phyloP scores from a whole-genome alignment of 2,888 invertebrate genomes.

The Alloplasta piceator region DNA sequence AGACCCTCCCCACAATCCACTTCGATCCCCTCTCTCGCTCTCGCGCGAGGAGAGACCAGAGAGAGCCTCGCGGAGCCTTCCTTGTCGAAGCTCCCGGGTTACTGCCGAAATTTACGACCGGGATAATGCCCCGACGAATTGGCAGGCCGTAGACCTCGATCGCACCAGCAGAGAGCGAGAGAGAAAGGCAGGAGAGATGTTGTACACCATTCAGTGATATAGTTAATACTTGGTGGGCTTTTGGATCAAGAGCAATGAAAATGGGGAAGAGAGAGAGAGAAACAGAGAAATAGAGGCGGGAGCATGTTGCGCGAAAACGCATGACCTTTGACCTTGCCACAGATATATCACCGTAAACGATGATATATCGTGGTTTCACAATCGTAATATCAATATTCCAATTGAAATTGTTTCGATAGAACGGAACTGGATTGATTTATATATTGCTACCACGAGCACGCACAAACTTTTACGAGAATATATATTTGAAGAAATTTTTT shows the following conservation, averaged over 20 bases:
- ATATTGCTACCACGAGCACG: background rate
- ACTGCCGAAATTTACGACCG: conserved; percentile 63
- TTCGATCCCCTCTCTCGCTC: conserved; percentile 34
- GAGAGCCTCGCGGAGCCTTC: conserved; percentile 38
- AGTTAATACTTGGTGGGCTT: conserved; percentile 64
- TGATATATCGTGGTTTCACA: conserved; percentile 21
- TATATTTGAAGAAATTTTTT: too few relatives aligned
- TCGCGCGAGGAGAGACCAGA: background rate
- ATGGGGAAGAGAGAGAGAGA: conserved; percentile 17
- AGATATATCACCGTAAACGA: conserved; percentile 28
- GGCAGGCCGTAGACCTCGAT: conserved; percentile 78
- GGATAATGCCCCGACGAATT: conserved; percentile 70
- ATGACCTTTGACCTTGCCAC: conserved; percentile 58
- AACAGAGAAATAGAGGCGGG: conserved; percentile 25
- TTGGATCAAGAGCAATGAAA: conserved; percentile 51
- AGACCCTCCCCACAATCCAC: conserved; percentile 62
- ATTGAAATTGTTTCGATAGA: conserved; percentile 26
- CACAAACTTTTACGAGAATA: too few relatives aligned
- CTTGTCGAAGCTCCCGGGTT: conserved; percentile 72
- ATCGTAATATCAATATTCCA: conserved; percentile 40
- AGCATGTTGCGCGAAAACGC: conserved; percentile 52
- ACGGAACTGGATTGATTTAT: background rate
- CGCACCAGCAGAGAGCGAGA: conserved; percentile 64
- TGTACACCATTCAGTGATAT: conserved; percentile 58
- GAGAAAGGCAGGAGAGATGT: conserved; percentile 36